Percentiles rank a stretch among this genome's conserved stretches.
Conservation (phyloP, 2,888 invertebrate genomes). For the Tupiocoris notatus region DNA sequence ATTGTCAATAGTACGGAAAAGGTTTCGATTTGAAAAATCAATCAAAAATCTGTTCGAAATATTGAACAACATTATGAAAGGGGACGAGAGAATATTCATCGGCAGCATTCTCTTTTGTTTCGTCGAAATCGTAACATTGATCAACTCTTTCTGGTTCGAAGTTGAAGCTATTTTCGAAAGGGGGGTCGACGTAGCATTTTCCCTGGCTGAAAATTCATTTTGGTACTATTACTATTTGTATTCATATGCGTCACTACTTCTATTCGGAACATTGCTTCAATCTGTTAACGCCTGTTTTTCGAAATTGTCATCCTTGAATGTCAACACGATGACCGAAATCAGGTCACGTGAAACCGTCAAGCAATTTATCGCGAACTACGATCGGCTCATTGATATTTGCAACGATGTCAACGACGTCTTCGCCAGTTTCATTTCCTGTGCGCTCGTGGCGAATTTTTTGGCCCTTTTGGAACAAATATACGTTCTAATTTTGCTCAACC, state of each 20-base stretch:
- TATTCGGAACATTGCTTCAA: background rate
- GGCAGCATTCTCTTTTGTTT: background rate
- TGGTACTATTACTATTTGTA: background rate
- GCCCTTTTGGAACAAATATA: background rate
- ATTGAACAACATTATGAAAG: background rate
- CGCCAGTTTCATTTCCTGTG: background rate
- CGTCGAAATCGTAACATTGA: background rate
- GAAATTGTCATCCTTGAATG: background rate
- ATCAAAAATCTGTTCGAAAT: background rate
- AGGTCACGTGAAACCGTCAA: background rate
- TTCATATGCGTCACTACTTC: background rate
- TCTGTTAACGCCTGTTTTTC: background rate
- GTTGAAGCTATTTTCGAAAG: background rate
- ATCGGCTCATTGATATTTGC: background rate
- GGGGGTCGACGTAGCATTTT: background rate
- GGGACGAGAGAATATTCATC: background rate
- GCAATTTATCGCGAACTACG: background rate
- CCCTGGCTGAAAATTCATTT: background rate
- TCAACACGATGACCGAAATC: background rate
- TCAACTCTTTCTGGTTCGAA: background rate
- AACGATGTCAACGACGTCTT: background rate
- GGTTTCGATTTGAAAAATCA: background rate
- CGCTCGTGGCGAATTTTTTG: background rate
- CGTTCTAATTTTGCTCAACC: background rate
- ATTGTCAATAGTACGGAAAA: background rate